Evolutionary conservation across 23 tunicate genomes (phyloP), one percentile per base, ranked within the genome.

Genomic region (Halocynthia aurantium): DNA sequence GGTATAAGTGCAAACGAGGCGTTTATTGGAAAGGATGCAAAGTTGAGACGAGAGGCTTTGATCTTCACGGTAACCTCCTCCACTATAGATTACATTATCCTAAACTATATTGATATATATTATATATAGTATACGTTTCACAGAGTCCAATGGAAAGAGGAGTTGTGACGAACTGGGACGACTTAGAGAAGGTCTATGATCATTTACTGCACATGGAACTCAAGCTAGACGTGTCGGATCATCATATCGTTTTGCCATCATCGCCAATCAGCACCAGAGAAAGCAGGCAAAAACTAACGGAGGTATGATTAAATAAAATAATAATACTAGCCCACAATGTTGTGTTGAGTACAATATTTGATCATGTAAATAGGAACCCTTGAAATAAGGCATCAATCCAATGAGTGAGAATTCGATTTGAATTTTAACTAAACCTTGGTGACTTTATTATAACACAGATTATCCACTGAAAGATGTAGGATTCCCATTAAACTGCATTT

Each of bases 131-230:
- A 72, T 12, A 4, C 2, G 10, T 40, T 10, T 70, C 31, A 7
- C 73, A 85, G 90, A 61, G 75, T 18, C 80, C 83, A n/a, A 75
- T 87, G 6, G 69, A 71, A 52, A 62, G 93, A 31, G 83, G 86
- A 8, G 83, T 77, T 13, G 83, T 87, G n/a, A 60, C 71, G 52
- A 57, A 87, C 62, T 87, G 93, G 93, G 93, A 82, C 68, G 93
- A 82, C 40, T 77, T 85, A 76, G 55, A 40, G 58, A 61, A 69
- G 21, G 54, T 82, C 20, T 81, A 77, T 22, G 76, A 76, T 49
- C 91, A 86, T 58, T 71, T 86, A 10, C 53, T 86, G 18, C 75
- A 81, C 70, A 86, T 86, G 91, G 85, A 86, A 71, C 67, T 86
- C 19, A 75, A 86, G 62, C 51, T 86, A 15, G 91, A 86, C 9